phyloP scores from a whole-genome alignment of 2,113 vertebrate species.

The Trogon melanurus region DNA sequence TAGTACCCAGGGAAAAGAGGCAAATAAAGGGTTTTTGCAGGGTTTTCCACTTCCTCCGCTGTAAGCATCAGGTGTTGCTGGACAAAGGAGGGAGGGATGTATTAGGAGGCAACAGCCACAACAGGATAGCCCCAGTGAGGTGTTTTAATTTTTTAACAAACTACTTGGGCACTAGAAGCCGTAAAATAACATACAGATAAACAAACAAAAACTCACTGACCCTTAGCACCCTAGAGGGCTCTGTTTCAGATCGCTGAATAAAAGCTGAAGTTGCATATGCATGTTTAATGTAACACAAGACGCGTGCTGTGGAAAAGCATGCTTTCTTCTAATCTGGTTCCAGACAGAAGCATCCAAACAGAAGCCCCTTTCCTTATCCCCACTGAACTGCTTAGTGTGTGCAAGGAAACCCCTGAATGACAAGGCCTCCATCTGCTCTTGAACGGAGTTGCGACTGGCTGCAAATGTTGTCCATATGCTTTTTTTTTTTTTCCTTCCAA shows the following conservation, averaged over 20 bases:
- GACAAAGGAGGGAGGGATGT: neutral
- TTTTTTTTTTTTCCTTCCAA: conserved; percentile 47
- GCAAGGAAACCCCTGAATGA: conserved; percentile 58
- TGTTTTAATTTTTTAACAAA: conserved; percentile 43
- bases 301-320: neutral
- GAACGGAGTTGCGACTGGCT: conserved; percentile 50
- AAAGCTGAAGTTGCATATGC: conserved; percentile 49
- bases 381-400: conserved; percentile 33
- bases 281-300: conserved; percentile 64
- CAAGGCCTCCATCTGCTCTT: conserved; percentile 64
- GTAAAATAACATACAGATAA: conserved; percentile 51
- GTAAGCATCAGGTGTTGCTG: neutral
- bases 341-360: conserved; percentile 62
- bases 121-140: neutral
- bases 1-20: neutral
- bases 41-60: neutral
- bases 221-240: conserved; percentile 13
- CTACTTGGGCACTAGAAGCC: conserved; percentile 19
- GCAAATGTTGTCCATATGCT: conserved; percentile 67
- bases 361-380: conserved; percentile 55
- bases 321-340: conserved; percentile 56
- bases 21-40: neutral
- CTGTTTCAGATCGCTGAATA: conserved; percentile 37
- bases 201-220: conserved; percentile 52
- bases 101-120: neutral